These are phyloP conservation scores for Microctonus hyperodae DNA, from an alignment of 2,888 invertebrate species.

Conservation along the genomic window DNA sequence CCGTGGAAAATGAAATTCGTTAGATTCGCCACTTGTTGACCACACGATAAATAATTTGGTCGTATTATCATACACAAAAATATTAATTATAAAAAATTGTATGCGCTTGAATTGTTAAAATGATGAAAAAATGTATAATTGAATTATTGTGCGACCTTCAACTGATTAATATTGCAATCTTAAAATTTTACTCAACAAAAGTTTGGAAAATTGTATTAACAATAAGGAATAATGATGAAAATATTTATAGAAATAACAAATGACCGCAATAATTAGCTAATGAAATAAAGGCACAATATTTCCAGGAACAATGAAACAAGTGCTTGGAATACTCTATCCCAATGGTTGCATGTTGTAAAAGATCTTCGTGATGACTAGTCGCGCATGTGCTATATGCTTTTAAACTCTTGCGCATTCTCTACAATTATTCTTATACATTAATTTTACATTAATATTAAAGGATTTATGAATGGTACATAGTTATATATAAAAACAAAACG, in stretches of 20 bases:
- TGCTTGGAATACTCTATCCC: conserved; percentile 7
- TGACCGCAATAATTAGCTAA: neutral
- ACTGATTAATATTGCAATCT: neutral
- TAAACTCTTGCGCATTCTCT: neutral
- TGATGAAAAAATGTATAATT: neutral
- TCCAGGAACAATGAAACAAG: neutral
- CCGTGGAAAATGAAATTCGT: neutral
- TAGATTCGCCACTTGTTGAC: neutral
- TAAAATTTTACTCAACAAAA: neutral
- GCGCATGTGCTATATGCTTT: conserved; percentile 8
- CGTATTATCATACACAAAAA: neutral
- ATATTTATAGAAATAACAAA: neutral
- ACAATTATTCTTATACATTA: neutral
- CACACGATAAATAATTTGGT: neutral
- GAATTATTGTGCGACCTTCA: neutral
- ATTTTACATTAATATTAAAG: neutral
- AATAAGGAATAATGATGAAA: neutral
- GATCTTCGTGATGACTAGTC: neutral
- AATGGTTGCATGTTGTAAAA: neutral
- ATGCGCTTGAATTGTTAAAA: neutral
- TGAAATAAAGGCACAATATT: conserved; percentile 3
- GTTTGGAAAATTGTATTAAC: neutral
- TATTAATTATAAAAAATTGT: neutral
- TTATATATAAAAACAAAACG: neutral
- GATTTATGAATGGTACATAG: too few relatives aligned